A percentile compares a stretch with the other conserved stretches of the same genome.
phyloP scores from a whole-genome alignment of 2,113 vertebrate genomes.

The Struthidea cinerea region DNA sequence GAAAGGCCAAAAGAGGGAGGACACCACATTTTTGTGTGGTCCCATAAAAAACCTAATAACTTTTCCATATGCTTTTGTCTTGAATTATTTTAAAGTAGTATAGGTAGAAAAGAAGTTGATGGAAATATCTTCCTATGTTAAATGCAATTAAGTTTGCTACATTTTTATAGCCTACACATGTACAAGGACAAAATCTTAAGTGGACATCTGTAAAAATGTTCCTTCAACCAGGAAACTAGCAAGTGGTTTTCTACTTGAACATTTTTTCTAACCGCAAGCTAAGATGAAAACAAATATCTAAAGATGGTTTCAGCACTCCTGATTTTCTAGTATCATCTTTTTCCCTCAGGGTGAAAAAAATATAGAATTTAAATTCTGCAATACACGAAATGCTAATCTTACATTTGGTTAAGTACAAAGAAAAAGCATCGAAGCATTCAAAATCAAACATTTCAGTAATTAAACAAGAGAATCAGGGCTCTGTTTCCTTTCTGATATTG shows the following conservation, averaged over 20 bases:
- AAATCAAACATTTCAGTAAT: conserved; percentile 75
- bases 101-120: not conserved
- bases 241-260: not conserved
- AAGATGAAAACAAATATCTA: not conserved
- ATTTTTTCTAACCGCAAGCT: not conserved
- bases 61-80: not conserved
- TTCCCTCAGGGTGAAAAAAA: not conserved
- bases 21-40: not conserved
- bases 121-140: not conserved
- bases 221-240: not conserved
- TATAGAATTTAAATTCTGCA: conserved; percentile 34
- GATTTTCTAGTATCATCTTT: not conserved
- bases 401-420: conserved; percentile 63
- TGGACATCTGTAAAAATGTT: not conserved
- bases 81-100: not conserved
- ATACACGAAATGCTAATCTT: conserved; percentile 34
- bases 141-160: not conserved
- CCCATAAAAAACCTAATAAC: not conserved
- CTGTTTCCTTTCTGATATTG: conserved; percentile 56
- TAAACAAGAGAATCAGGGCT: conserved; percentile 58
- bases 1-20: not conserved
- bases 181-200: not conserved
- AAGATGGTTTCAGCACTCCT: not conserved
- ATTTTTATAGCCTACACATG: not conserved
- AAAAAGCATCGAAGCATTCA: conserved; percentile 66